A percentile compares a stretch with the other conserved stretches of the same genome.
Evolutionary conservation across 1,140 invertebrate genomes (phyloP).

Genomic region (Drosophila repletoides): DNA sequence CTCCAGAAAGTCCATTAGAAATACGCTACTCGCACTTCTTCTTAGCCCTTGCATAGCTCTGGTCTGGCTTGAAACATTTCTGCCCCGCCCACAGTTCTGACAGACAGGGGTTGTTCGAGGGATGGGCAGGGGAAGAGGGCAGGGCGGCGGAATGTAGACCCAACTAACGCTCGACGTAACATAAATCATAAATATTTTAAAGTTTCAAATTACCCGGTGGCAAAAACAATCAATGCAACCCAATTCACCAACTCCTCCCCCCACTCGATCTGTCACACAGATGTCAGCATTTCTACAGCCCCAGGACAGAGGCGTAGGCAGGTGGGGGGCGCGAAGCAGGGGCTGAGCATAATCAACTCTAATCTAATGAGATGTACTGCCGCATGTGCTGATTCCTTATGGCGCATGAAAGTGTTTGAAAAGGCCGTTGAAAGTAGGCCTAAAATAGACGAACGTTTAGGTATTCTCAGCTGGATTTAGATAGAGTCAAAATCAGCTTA

Average conservation of each 20-base stretch:
- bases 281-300: slow-evolving; percentile 42
- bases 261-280: slow-evolving; percentile 34
- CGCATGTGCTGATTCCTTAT: slow-evolving; percentile 46
- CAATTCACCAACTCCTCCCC: slow-evolving; percentile 21
- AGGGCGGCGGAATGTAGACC: background rate
- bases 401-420: background rate
- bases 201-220: slow-evolving; percentile 79
- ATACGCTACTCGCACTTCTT: too few species aligned
- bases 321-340: background rate
- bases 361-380: slow-evolving; percentile 63
- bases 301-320: background rate
- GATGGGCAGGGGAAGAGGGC: background rate
- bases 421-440: background rate
- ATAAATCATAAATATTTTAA: slow-evolving; percentile 81
- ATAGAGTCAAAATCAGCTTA: too few species aligned
- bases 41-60: slow-evolving; percentile 44
- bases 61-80: slow-evolving; percentile 70
- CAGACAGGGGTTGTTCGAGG: slow-evolving; percentile 23
- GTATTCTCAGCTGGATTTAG: too few species aligned
- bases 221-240: slow-evolving; percentile 75
- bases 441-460: too few species aligned
- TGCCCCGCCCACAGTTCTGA: background rate
- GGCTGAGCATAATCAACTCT: slow-evolving; percentile 51
- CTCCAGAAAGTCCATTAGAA: slow-evolving; percentile 62
- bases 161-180: slow-evolving; percentile 49